These are phyloP conservation scores for Diaphora mendica DNA, from an alignment of 2,888 invertebrate genomes.

Conservation along the genomic window DNA sequence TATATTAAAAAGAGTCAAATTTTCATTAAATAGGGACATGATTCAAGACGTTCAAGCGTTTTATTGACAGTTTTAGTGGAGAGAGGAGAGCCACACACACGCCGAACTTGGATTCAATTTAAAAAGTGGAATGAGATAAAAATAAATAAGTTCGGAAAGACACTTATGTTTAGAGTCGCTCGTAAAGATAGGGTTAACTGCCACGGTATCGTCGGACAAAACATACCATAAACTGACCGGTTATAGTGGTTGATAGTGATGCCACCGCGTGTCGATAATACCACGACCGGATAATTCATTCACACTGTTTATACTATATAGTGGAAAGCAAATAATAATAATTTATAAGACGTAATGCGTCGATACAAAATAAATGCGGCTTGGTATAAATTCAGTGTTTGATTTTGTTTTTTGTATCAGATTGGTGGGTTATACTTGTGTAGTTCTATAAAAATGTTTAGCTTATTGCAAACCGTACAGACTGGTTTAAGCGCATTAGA, in stretches of 20 bases:
- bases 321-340: conserved; percentile 47
- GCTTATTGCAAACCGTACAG: not conserved
- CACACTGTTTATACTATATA: conserved; percentile 36
- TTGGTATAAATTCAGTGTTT: conserved; percentile 28
- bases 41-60: conserved; percentile 71
- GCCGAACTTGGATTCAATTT: conserved; percentile 84
- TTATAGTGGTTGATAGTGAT: conserved; percentile 74
- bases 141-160: conserved; percentile 85
- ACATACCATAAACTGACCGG: conserved; percentile 85
- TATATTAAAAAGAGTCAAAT: conserved; percentile 78
- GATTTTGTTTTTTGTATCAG: not conserved
- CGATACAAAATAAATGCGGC: conserved; percentile 28
- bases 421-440: too few species aligned
- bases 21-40: conserved; percentile 79
- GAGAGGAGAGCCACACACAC: conserved; percentile 81
- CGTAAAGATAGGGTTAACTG: conserved; percentile 87
- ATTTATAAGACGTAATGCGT: conserved; percentile 41
- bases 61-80: conserved; percentile 84
- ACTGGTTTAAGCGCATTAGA: too few species aligned
- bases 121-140: conserved; percentile 85
- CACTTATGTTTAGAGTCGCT: conserved; percentile 85
- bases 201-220: conserved; percentile 82
- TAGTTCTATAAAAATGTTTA: not conserved
- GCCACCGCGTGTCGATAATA: conserved; percentile 59
- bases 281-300: conserved; percentile 37